Conservation (phyloP, 2,797 vertebrate species). For the Thaleichthys pacificus region DNA sequence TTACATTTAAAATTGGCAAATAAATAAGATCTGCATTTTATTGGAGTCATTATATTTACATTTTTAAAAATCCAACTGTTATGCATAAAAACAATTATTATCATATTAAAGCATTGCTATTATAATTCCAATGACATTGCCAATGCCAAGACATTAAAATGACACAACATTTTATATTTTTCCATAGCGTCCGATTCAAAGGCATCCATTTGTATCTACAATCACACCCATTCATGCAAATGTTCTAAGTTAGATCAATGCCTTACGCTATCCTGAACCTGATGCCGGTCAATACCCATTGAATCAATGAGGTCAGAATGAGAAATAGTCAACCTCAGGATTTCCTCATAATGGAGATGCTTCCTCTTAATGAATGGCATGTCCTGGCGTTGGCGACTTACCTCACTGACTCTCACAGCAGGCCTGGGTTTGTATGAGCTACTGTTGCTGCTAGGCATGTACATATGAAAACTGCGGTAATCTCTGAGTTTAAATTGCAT, state of each 20-base stretch:
- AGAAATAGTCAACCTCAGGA: slow-evolving; percentile 58
- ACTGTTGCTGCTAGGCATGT: slow-evolving; percentile 8
- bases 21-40: too few relatives aligned
- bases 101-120: too few relatives aligned
- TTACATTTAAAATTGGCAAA: too few relatives aligned
- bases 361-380: slow-evolving; percentile 54
- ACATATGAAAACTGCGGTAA: background rate
- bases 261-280: slow-evolving; percentile 53
- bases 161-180: background rate
- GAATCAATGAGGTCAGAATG: slow-evolving; percentile 55
- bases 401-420: slow-evolving; percentile 8
- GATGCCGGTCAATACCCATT: slow-evolving; percentile 43
- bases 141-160: background rate
- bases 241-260: slow-evolving; percentile 33
- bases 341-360: slow-evolving; percentile 51
- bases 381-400: slow-evolving; percentile 7
- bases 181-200: background rate
- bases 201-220: background rate
- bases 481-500: too few relatives aligned
- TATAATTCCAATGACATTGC: background rate
- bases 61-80: too few relatives aligned
- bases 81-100: too few relatives aligned
- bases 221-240: background rate
- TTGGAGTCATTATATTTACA: too few relatives aligned
- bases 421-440: slow-evolving; percentile 20